Conservation (phyloP, 2,113 vertebrate genomes). For the Apodemus speciosus region DNA sequence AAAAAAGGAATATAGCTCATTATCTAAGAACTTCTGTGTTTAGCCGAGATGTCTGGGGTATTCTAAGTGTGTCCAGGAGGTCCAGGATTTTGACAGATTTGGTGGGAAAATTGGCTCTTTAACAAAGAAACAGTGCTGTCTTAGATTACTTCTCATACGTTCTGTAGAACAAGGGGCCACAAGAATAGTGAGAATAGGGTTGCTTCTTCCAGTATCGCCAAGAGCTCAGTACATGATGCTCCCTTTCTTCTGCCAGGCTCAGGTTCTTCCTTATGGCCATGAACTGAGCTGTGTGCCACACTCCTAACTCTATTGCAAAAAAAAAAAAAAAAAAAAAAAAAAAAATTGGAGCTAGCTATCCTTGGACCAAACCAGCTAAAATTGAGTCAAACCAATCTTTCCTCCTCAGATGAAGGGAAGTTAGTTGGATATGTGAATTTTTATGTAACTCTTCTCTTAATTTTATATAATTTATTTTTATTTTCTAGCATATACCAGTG, state of each 20-base stretch:
- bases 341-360: not conserved
- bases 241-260: not conserved
- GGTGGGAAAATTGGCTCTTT: not conserved
- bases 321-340: not conserved
- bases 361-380: not conserved
- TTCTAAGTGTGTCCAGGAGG: accelerated
- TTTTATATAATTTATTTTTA: not conserved
- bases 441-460: not conserved
- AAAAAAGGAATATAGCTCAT: not conserved
- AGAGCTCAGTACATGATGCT: not conserved
- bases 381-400: not conserved
- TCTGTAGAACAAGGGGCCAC: not conserved
- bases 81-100: not conserved
- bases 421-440: no score
- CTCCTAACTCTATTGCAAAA: not conserved
- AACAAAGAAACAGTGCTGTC: accelerated
- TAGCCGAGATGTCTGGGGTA: not conserved
- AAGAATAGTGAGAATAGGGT: not conserved
- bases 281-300: not conserved
- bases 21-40: not conserved
- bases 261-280: not conserved
- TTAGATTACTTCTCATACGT: not conserved
- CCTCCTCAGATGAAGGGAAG: not conserved
- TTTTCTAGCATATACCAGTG: not conserved
- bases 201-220: not conserved